Conservation (phyloP, 2,113 vertebrate species). For the Parotia lawesii region DNA sequence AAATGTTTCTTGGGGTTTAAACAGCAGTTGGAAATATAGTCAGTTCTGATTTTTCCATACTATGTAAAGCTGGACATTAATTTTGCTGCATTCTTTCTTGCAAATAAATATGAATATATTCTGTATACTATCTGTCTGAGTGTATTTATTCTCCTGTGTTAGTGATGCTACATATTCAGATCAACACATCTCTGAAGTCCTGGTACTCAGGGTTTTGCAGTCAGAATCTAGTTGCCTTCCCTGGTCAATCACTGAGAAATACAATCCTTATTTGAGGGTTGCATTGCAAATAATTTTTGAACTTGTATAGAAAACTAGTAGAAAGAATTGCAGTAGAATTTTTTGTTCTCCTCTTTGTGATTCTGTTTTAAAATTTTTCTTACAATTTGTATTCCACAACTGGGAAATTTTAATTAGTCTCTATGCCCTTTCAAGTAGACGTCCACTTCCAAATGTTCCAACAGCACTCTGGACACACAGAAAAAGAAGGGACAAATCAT, state of each 20-base stretch:
- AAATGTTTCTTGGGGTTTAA: not conserved
- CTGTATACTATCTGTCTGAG: not conserved
- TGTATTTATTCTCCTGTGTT: not conserved
- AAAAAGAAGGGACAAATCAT: not conserved
- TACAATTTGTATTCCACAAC: not conserved
- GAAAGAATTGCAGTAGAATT: not conserved
- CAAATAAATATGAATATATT: not conserved
- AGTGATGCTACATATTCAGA: not conserved
- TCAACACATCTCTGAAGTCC: not conserved
- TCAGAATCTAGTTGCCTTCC: not conserved
- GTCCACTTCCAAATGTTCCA: not conserved
- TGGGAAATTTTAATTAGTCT: not conserved
- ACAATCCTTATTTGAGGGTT: not conserved
- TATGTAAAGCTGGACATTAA: not conserved
- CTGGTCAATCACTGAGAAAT: not conserved
- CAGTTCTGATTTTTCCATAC: not conserved
- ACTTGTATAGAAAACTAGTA: not conserved
- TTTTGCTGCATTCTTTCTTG: not conserved
- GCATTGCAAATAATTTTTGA: not conserved
- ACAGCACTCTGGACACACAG: not conserved
- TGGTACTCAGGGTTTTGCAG: not conserved
- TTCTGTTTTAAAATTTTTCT: not conserved
- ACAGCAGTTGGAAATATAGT: not conserved
- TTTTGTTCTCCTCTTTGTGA: not conserved
- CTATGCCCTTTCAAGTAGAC: not conserved